A percentile compares a stretch with the other conserved stretches of the same genome.
These are phyloP conservation scores for Diabrotica virgifera DNA, from an alignment of 1,140 invertebrate species.

Conservation along the genomic window DNA sequence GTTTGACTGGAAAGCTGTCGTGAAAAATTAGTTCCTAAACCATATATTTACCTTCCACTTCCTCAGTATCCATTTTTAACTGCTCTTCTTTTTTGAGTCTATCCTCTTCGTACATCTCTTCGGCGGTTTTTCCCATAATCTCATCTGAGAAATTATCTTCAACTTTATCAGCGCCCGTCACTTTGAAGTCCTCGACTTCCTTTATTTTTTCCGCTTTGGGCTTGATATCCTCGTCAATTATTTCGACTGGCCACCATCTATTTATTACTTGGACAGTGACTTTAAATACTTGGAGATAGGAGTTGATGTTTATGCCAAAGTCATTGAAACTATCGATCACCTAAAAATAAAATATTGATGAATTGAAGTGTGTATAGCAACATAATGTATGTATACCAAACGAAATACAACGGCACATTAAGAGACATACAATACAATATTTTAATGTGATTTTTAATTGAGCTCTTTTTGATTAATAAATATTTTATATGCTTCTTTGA, in stretches of 20 bases:
- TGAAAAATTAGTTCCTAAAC: neutral
- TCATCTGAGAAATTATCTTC: constrained; percentile 45
- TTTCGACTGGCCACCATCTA: constrained; percentile 48
- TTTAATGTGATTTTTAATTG: too few species aligned
- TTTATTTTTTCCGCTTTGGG: constrained; percentile 36
- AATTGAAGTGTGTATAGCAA: too few species aligned
- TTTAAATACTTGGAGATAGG: constrained; percentile 63
- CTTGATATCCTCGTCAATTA: constrained; percentile 28
- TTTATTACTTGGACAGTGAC: constrained; percentile 59
- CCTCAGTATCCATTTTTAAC: constrained; percentile 27
- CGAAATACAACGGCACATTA: too few species aligned
- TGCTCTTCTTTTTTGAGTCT: constrained; percentile 44
- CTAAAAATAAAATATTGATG: too few species aligned
- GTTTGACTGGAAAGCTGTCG: too few species aligned
- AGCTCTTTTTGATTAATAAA: too few species aligned
- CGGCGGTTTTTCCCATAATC: constrained; percentile 49
- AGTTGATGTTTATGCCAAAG: constrained; percentile 45
- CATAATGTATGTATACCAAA: too few species aligned
- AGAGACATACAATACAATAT: too few species aligned
- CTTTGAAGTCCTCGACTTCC: constrained; percentile 35
- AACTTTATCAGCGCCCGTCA: constrained; percentile 26
- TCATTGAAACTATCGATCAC: too few species aligned
- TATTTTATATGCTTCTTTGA: too few species aligned
- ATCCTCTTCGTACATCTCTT: constrained; percentile 57
- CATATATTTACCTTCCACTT: constrained; percentile 26